A percentile compares a stretch with the other conserved stretches of the same genome.
These are phyloP conservation scores for Muntiacus muntjak DNA, from an alignment of 2,113 vertebrate species.

Conservation along the genomic window DNA sequence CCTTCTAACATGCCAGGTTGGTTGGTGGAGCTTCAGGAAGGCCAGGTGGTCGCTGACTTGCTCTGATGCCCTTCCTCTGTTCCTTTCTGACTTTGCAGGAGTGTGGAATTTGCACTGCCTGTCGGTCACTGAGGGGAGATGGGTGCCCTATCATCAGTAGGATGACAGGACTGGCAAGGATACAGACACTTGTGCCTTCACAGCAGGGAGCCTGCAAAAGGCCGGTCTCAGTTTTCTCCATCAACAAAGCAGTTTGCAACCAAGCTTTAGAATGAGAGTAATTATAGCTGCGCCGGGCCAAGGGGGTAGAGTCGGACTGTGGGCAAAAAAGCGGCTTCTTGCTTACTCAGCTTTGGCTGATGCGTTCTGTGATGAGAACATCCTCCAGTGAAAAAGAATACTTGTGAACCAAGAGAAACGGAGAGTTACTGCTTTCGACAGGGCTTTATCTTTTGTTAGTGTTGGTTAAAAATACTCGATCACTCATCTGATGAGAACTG, in stretches of 20 bases:
- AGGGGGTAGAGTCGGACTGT: background rate
- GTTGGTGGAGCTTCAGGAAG: background rate
- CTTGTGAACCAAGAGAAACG: background rate
- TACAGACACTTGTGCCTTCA: background rate
- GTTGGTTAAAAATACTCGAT: background rate
- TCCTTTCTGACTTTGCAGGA: background rate
- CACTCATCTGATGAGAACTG: background rate
- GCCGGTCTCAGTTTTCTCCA: background rate
- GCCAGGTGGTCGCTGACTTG: background rate
- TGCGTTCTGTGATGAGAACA: background rate
- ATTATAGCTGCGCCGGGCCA: background rate
- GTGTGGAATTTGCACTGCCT: background rate
- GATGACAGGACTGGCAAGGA: background rate
- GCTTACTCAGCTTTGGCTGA: background rate
- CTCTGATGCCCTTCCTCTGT: background rate
- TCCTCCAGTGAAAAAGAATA: background rate
- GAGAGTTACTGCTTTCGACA: background rate
- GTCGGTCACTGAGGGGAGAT: background rate
- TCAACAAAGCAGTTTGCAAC: background rate
- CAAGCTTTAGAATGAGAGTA: slow-evolving; percentile 5
- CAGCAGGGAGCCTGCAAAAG: background rate
- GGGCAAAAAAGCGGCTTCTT: background rate
- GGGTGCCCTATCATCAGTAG: background rate
- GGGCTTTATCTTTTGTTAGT: background rate
- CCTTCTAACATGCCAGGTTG: background rate